These are phyloP conservation scores for Plecotus auritus DNA, from an alignment of 2,113 vertebrate genomes.

Conservation along the genomic window DNA sequence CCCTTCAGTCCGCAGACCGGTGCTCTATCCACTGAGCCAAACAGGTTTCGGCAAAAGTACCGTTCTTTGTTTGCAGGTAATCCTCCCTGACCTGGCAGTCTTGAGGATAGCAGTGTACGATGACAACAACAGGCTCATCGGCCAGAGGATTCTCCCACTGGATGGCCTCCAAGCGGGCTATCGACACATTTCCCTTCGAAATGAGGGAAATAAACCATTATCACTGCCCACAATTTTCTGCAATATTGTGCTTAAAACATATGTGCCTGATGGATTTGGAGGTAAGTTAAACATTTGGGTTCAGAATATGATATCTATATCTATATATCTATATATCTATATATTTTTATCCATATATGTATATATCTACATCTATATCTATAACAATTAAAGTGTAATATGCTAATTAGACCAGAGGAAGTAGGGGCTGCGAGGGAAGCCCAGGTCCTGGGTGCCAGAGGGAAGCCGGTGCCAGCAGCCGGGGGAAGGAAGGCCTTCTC, in stretches of 20 bases:
- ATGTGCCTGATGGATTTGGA: slow-evolving; percentile 98
- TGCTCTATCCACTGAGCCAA: too few species aligned
- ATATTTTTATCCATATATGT: background rate
- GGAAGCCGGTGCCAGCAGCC: too few species aligned
- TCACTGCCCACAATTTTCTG: slow-evolving; percentile 98
- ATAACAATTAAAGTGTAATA: background rate
- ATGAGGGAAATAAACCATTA: slow-evolving; percentile 97
- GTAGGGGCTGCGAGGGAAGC: too few species aligned
- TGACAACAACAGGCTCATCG: slow-evolving; percentile 97
- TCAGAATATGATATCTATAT: background rate
- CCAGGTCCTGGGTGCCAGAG: too few species aligned
- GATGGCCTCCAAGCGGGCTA: slow-evolving; percentile 98
- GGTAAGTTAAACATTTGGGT: slow-evolving; percentile 81
- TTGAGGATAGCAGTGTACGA: slow-evolving; percentile 97
- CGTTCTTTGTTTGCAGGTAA: slow-evolving; percentile 85
- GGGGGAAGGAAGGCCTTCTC: too few species aligned
- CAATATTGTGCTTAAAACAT: slow-evolving; percentile 99
- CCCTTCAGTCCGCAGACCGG: too few species aligned
- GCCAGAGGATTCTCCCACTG: slow-evolving; percentile 95
- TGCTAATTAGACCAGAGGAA: too few species aligned
- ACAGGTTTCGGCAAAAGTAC: too few species aligned
- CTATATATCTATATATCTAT: background rate
- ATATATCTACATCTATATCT: background rate
- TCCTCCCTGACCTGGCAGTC: slow-evolving; percentile 96
- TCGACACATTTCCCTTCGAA: slow-evolving; percentile 96